phyloP scores from a whole-genome alignment of 2,113 vertebrate species.

The Leucopsar rothschildi region DNA sequence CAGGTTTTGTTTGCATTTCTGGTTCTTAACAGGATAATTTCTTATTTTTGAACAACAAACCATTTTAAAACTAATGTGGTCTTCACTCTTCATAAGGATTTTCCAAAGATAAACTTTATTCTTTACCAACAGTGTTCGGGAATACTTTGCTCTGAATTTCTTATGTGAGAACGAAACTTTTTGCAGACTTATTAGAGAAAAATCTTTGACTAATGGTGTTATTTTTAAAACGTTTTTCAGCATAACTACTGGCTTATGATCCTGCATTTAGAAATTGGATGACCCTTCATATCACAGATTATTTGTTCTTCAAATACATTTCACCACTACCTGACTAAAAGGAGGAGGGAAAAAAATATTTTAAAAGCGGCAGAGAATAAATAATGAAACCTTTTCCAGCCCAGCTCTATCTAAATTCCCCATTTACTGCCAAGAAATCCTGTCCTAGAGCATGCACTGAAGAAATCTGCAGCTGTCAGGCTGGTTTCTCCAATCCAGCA shows the following conservation, averaged over 20 bases:
- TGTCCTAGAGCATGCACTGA: background rate
- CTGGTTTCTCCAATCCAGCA: background rate
- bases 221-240: rapidly evolving
- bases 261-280: background rate
- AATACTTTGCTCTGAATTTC: background rate
- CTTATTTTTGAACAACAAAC: background rate
- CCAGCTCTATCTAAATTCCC: background rate
- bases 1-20: background rate
- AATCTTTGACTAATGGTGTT: background rate
- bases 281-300: background rate
- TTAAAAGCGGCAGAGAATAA: background rate
- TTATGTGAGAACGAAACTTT: background rate
- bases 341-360: background rate
- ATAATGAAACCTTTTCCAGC: background rate
- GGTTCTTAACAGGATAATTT: background rate
- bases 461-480: conserved; percentile 40
- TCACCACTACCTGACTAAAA: background rate
- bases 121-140: background rate
- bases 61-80: background rate
- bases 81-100: background rate
- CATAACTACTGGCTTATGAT: background rate
- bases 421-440: background rate
- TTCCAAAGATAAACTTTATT: background rate
- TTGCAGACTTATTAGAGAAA: background rate
- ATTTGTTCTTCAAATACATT: background rate